Conservation (phyloP, 2,888 invertebrate genomes). For the Lasioglossum figueresi region DNA sequence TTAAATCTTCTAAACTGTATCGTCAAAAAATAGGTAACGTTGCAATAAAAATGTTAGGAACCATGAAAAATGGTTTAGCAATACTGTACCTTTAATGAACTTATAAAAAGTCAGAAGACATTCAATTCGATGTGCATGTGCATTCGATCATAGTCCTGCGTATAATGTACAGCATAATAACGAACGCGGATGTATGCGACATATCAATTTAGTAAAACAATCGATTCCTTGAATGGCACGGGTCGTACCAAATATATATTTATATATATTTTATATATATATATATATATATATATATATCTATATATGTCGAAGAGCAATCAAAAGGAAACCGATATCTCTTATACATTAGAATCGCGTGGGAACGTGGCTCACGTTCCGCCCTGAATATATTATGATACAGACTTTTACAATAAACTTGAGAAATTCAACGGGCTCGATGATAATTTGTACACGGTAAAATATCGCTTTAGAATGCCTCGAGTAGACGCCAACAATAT, state of each 20-base stretch:
- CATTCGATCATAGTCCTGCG: slow-evolving; percentile 7
- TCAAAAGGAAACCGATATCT: slow-evolving; percentile 33
- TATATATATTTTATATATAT: neutral
- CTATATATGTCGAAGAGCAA: slow-evolving; percentile 1
- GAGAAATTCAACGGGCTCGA: slow-evolving; percentile 57
- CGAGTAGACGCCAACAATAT: slow-evolving; percentile 21
- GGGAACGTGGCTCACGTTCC: slow-evolving; percentile 9
- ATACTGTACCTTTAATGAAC: neutral
- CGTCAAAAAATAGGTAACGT: neutral
- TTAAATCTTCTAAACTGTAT: neutral
- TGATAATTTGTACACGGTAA: slow-evolving; percentile 38
- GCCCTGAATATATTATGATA: slow-evolving; percentile 24
- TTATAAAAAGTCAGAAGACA: slow-evolving; percentile 2
- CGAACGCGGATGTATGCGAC: slow-evolving; percentile 1
- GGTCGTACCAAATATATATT: slow-evolving; percentile 1
- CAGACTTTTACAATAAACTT: slow-evolving; percentile 47
- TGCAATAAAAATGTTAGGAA: neutral
- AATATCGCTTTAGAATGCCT: slow-evolving; percentile 43
- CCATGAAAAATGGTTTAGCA: neutral
- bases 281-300: neutral
- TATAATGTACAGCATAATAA: slow-evolving; percentile 16
- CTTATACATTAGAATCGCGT: slow-evolving; percentile 11
- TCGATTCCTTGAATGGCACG: slow-evolving; percentile 20
- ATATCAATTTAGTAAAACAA: slow-evolving; percentile 22
- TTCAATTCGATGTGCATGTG: slow-evolving; percentile 8